Evolutionary conservation across 2,797 vertebrate genomes (phyloP).

Genomic region (Peromyscus nudipes): DNA sequence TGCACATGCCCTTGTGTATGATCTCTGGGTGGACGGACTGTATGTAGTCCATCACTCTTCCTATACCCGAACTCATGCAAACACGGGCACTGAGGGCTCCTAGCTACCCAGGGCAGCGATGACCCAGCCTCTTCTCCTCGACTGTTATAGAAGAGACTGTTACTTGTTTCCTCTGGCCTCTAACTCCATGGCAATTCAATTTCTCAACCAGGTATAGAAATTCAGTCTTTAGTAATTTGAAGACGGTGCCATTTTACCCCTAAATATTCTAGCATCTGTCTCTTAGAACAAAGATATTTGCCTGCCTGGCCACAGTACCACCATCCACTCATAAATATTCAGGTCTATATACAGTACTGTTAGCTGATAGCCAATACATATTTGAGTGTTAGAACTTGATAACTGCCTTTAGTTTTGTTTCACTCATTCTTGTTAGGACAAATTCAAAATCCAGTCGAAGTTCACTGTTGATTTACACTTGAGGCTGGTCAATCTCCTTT

Average conservation of each 20-base stretch:
- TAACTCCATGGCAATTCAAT: not conserved
- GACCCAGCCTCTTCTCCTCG: not conserved
- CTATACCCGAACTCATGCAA: not conserved
- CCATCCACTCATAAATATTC: not conserved
- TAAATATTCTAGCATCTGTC: constrained; percentile 17
- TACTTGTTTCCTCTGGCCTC: not conserved
- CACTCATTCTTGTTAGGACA: not conserved
- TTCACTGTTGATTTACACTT: constrained; percentile 33
- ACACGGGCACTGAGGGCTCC: not conserved
- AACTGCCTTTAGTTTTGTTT: not conserved
- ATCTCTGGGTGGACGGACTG: not conserved
- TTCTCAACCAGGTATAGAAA: not conserved
- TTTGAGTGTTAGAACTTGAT: constrained; percentile 34
- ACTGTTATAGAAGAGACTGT: not conserved
- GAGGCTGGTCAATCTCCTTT: not conserved
- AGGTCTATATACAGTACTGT: not conserved
- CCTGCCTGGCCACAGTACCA: constrained; percentile 1
- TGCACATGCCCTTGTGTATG: accelerated
- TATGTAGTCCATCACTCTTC: accelerated
- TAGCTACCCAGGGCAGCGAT: not conserved
- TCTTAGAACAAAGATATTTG: not conserved
- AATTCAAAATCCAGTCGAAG: constrained; percentile 1
- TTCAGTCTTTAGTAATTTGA: constrained; percentile 6
- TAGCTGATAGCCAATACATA: not conserved
- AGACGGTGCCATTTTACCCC: constrained; percentile 6